phyloP scores from a whole-genome alignment of 2,888 invertebrate genomes.

The Netelia fuscicornis region DNA sequence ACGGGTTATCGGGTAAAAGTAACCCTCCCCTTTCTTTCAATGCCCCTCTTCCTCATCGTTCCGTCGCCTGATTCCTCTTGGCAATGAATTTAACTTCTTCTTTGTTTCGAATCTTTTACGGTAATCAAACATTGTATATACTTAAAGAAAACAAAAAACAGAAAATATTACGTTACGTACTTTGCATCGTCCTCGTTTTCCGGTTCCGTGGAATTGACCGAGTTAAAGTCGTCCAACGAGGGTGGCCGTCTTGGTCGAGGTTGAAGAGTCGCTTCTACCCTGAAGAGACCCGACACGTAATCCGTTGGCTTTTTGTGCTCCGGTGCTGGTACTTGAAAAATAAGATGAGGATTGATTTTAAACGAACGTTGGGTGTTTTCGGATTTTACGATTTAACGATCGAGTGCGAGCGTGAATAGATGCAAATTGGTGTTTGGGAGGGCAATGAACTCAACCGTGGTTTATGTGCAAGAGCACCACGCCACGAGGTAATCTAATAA shows the following conservation, averaged over 20 bases:
- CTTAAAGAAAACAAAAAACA: background rate
- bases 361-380: background rate
- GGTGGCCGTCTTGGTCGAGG: slow-evolving; percentile 84
- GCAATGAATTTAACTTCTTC: slow-evolving; percentile 34
- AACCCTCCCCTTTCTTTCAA: slow-evolving; percentile 42
- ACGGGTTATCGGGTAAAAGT: slow-evolving; percentile 63
- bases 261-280: slow-evolving; percentile 86
- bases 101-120: slow-evolving; percentile 39
- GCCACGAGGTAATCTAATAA: slow-evolving; percentile 65
- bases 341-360: slow-evolving; percentile 36
- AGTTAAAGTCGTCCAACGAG: slow-evolving; percentile 78
- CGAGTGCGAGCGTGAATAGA: slow-evolving; percentile 10
- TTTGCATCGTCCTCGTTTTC: slow-evolving; percentile 78
- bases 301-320: slow-evolving; percentile 90
- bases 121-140: background rate
- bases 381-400: background rate
- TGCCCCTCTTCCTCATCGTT: background rate
- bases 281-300: slow-evolving; percentile 89
- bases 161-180: slow-evolving; percentile 68
- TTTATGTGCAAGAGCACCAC: slow-evolving; percentile 17
- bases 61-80: slow-evolving; percentile 28
- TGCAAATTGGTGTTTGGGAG: slow-evolving; percentile 38
- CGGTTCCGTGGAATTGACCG: slow-evolving; percentile 73
- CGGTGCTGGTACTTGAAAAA: slow-evolving; percentile 87
- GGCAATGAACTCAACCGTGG: slow-evolving; percentile 57